A percentile compares a stretch with the other conserved stretches of the same genome.
Conservation (phyloP, 1,140 invertebrate genomes). For the Bombus fervidus region DNA sequence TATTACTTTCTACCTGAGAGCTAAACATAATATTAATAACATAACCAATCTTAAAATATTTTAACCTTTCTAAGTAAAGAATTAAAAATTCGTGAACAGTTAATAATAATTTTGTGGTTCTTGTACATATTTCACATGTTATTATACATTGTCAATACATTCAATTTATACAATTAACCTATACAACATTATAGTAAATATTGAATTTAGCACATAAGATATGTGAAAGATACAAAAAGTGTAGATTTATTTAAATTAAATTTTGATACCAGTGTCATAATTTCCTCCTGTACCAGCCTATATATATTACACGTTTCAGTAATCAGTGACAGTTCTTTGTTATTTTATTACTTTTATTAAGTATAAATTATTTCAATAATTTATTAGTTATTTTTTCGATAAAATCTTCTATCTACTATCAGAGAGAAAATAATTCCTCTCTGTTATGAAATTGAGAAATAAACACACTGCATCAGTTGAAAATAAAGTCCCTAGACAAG, state of each 20-base stretch:
- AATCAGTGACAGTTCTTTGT: too few relatives aligned
- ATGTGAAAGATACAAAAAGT: too few relatives aligned
- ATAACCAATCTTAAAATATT: neutral
- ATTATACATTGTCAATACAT: neutral
- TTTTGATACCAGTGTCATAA: too few relatives aligned
- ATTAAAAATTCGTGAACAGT: neutral
- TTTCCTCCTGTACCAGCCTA: too few relatives aligned
- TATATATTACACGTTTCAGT: too few relatives aligned
- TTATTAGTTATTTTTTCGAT: neutral
- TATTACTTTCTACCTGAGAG: too few relatives aligned
- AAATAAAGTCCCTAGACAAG: neutral
- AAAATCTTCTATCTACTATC: neutral
- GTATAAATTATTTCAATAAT: neutral
- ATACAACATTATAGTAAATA: neutral
- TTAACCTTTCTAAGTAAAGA: neutral
- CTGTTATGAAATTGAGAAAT: neutral
- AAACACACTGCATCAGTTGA: too few relatives aligned
- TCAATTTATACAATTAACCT: neutral
- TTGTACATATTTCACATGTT: neutral
- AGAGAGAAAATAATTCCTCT: too few relatives aligned
- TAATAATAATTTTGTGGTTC: neutral
- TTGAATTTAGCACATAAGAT: neutral
- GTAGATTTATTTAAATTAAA: too few relatives aligned
- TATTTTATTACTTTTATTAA: too few relatives aligned
- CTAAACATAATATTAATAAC: neutral